Evolutionary conservation across 2,797 vertebrate genomes (phyloP).

Genomic region (Pantherophis vulpinus): DNA sequence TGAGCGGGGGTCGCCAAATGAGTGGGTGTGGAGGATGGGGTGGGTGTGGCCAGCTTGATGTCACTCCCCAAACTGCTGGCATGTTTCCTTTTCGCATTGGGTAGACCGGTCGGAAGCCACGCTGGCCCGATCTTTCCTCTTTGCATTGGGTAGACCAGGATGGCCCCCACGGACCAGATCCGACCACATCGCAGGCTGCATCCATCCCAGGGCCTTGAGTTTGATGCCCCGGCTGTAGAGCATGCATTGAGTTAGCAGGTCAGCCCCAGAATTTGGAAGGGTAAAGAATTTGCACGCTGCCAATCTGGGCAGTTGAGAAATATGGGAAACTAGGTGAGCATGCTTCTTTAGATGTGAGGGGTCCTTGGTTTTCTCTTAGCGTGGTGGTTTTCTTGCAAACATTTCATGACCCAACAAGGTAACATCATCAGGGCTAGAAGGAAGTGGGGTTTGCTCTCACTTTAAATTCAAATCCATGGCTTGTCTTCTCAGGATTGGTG

Average conservation of each 20-base stretch:
- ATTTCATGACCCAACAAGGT: not conserved
- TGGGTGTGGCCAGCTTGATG: no score
- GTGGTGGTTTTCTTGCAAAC: not conserved
- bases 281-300: not conserved
- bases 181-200: no score
- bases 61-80: no score
- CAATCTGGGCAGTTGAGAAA: not conserved
- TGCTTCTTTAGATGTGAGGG: not conserved
- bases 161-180: no score
- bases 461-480: no score
- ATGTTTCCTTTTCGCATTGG: no score
- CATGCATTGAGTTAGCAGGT: not conserved
- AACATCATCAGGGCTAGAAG: not conserved
- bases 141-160: no score
- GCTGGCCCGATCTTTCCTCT: no score
- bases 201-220: no score
- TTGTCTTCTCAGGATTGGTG: no score
- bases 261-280: not conserved
- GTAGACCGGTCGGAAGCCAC: no score
- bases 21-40: no score
- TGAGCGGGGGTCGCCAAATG: rapidly evolving
- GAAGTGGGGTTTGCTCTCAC: not conserved
- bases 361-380: not conserved
- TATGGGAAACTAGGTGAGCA: not conserved
- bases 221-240: not conserved